Evolutionary conservation across 2,113 vertebrate species (phyloP), one percentile per base, ranked within the genome.

Genomic region (Archilochus colubris): DNA sequence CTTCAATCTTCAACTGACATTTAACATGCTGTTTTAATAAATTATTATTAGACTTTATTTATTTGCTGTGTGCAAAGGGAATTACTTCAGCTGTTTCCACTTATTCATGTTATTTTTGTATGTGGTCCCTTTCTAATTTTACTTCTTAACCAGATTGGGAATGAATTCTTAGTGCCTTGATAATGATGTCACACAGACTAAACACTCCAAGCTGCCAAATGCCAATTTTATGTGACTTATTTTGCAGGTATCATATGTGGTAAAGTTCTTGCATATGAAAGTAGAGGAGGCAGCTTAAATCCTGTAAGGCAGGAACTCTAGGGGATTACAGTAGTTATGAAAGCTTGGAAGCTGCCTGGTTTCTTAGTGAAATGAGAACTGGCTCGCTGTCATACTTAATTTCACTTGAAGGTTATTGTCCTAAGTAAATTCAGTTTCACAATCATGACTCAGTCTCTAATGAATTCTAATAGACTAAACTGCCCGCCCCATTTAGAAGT

Each of bases 361-460:
- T 86, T 86, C 50, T 80, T 89, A 57, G 22, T 88, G 79, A 82
- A 95, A 74, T 63, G 68, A 91, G 88, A 93, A 86, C 76, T 94
- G 85, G 61, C 91, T 96, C 15, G 2, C 93, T 95, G 89, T 97
- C 88, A 64, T 83, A 86, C 83, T 86, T 94, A 86, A 70, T 91
- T 92, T 88, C 79, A 70, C 88, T 91, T 95, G 91, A 97, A 95
- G 96, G 94, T 95, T 97, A 96, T 93, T 95, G 91, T 97, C 94
- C 89, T 72, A 88, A 93, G 93, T 91, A 94, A 97, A 94, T 95
- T 97, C 72, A 63, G 89, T 95, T 95, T 88, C 91, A 86, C 93
- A 89, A 36, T 86, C 82, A 75, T 97, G 95, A 96, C 93, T 97
- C 94, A 95, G 91, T 95, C 94, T 72, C 89, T 95, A 91, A 95